Evolutionary conservation across 2,888 invertebrate genomes (phyloP), one percentile per base, ranked within the genome.

Genomic region (Himalopsyche kuldschensis): DNA sequence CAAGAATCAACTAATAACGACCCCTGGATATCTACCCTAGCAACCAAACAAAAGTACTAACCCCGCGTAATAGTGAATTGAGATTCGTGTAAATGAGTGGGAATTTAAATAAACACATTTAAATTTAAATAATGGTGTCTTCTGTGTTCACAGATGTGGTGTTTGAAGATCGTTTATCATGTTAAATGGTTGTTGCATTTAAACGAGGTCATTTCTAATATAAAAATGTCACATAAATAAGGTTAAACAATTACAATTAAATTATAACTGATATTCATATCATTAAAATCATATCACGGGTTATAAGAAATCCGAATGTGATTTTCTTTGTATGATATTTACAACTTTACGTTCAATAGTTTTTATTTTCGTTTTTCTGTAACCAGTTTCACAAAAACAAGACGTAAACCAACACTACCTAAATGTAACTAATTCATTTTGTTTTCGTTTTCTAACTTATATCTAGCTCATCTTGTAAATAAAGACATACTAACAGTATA

Each of bases 21-120:
- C 3, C 77, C 77, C 46, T 46, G 77, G 15, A 69, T 11, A 69
- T 27, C 69, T 1, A 69, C 69, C 69, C 69, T 69, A 69, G 15
- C 24, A 69, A 24, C 27, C 27, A 41, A 69, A 27, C 69, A 69
- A 69, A 69, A 10, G 69, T 69, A 69, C 27, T 27, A 15, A 75
- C 69, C 27, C 75, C 80, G 41, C 35, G 41, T 41, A 80, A 82
- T 82, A 69, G 69, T 69, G 69, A 27, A 69, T 69, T 27, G 20
- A 69, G 27, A 69, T 27, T 47, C 47, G 41, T 47, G 47, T 78
- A 80, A 83, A 83, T 77, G 80, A 55, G 69, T 47, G 31, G 27
- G 78, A 81, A 81, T 84, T 84, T 84, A 79, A 84, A 84, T 84
- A 84, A 84, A 75, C 84, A 84, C 84, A 84, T 84, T 81, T 81